Percentiles rank a stretch among this genome's conserved stretches.
phyloP scores from a whole-genome alignment of 2,797 vertebrate genomes.

The Urocyon cinereoargenteus region DNA sequence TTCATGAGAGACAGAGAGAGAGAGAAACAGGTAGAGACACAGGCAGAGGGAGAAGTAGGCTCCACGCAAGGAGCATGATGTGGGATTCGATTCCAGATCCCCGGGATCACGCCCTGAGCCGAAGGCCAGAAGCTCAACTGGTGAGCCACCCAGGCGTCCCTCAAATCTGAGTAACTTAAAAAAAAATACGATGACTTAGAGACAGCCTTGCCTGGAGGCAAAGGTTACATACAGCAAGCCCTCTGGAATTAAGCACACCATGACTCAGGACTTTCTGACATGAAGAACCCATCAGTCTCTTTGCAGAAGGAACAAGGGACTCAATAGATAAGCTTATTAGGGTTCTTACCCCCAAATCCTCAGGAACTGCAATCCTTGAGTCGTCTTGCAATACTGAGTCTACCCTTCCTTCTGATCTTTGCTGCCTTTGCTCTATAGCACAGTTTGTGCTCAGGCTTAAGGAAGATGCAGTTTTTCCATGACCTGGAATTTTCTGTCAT shows the following conservation, averaged over 20 bases:
- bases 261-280: not conserved
- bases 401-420: not conserved
- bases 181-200: constrained; percentile 42
- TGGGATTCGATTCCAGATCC: no score
- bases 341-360: not conserved
- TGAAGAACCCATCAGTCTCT: not conserved
- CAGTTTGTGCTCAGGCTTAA: not conserved
- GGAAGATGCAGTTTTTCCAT: not conserved
- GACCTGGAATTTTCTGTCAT: constrained; percentile 38
- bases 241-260: constrained; percentile 47
- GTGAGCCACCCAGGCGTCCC: no score
- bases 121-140: no score
- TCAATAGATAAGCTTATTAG: not conserved
- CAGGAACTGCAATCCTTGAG: not conserved
- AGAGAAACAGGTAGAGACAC: no score
- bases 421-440: not conserved
- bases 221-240: not conserved
- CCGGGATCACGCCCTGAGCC: no score
- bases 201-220: constrained; percentile 27
- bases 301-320: not conserved
- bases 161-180: not conserved
- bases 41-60: no score
- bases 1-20: no score
- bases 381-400: not conserved
- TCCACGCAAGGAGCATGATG: no score